Conservation (phyloP, 2,888 invertebrate genomes). For the Hypselothyrea guttata region DNA sequence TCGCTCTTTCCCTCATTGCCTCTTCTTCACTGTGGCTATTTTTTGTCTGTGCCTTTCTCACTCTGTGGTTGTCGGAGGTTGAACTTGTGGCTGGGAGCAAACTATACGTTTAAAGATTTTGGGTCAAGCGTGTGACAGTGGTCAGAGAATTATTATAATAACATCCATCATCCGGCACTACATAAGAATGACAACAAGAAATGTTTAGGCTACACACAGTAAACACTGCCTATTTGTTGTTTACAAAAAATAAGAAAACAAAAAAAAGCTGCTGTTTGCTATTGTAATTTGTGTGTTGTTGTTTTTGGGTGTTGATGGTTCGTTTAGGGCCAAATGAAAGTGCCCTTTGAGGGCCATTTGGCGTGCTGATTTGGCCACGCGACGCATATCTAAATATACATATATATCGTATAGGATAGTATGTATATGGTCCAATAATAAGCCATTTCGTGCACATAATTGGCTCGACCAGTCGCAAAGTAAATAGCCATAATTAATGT, state of each 20-base stretch:
- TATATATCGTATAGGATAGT: too few species aligned
- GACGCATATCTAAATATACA: conserved; percentile 5
- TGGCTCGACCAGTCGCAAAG: conserved; percentile 54
- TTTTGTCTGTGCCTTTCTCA: too few species aligned
- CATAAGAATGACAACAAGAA: conserved; percentile 53
- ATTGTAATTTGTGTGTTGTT: conserved; percentile 23
- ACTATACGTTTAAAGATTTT: conserved; percentile 13
- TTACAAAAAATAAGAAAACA: conserved; percentile 31
- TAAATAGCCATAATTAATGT: conserved; percentile 75
- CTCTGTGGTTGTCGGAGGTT: too few species aligned
- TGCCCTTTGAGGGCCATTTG: conserved; percentile 65
- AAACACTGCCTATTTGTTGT: conserved; percentile 60
- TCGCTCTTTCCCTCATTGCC: too few species aligned
- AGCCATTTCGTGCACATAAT: conserved; percentile 74
- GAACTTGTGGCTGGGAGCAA: too few species aligned
- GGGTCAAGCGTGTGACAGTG: conserved; percentile 38
- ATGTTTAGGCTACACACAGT: conserved; percentile 45
- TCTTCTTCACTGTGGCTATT: too few species aligned
- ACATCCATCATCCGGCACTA: conserved; percentile 64
- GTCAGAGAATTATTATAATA: conserved; percentile 59
- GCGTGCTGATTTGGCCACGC: conserved; percentile 49
- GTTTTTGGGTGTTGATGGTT: conserved; percentile 47
- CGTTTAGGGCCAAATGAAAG: conserved; percentile 61
- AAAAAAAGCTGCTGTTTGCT: conserved; percentile 16
- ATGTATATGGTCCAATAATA: conserved; percentile 68